phyloP scores from a whole-genome alignment of 2,113 vertebrate genomes.

The Caranx ignobilis region DNA sequence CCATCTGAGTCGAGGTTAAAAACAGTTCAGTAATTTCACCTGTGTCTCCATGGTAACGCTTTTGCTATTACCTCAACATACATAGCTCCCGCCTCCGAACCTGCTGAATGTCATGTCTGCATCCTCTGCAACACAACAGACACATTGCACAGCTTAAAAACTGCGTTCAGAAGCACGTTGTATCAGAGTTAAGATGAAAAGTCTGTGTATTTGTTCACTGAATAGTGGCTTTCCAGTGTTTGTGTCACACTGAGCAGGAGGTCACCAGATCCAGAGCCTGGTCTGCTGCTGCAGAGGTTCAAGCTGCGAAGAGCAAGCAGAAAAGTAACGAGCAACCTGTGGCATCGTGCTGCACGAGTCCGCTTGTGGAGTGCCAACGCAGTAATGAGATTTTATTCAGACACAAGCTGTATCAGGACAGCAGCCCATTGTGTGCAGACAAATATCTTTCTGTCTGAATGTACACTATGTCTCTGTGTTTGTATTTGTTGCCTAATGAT shows the following conservation, averaged over 20 bases:
- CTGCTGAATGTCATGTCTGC: constrained; percentile 12
- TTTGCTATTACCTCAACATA: constrained; percentile 48
- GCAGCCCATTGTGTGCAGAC: constrained; percentile 5
- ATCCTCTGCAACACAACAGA: constrained; percentile 2
- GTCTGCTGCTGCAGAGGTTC: constrained; percentile 10
- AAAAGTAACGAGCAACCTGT: constrained; percentile 66
- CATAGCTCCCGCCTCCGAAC: constrained; percentile 34
- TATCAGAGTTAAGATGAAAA: constrained; percentile 5
- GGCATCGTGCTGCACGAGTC: constrained; percentile 1
- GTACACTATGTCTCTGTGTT: constrained; percentile 46
- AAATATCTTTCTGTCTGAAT: constrained; percentile 34
- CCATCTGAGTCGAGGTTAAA: constrained; percentile 58
- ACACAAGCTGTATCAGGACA: constrained; percentile 30
- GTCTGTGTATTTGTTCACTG: constrained; percentile 14
- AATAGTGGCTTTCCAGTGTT: constrained; percentile 15
- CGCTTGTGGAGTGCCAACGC: constrained; percentile 26
- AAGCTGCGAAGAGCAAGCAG: constrained; percentile 9
- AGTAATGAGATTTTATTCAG: constrained; percentile 54
- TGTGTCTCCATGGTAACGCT: constrained; percentile 72
- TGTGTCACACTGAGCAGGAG: constrained; percentile 11
- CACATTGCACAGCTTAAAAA: constrained; percentile 16
- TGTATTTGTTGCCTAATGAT: constrained; percentile 48
- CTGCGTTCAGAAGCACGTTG: not conserved
- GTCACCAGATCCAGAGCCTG: not conserved
- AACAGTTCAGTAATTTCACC: constrained; percentile 63